Base-by-base conservation (phyloP, 2,797 vertebrate genomes). In the Lepus oiostolus region DNA sequence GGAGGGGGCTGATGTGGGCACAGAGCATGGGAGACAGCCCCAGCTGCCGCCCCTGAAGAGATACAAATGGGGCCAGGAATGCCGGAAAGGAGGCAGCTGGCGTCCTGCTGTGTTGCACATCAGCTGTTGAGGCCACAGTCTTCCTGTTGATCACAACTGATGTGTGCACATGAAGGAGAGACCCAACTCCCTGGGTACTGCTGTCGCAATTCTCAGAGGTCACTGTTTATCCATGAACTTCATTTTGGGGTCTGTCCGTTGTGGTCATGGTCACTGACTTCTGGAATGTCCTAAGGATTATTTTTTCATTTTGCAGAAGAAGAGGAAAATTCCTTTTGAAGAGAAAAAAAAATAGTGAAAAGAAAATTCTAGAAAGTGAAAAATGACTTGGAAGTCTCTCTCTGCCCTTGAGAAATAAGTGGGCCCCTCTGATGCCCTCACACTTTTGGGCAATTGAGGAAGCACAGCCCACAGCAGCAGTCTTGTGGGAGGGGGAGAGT, bases 351-450 rank as follows among this genome's bases (percentile, higher is more conserved):
- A 47, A 32, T 38, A 16, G 47, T 63, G 65, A 67, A 60, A 67
- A 79, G 52, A 90, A 83, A 82, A 82, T 72, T 83, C 70, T 77
- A 83, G 63, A 24, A 77, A 82, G 17, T 82, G 16, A 24, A n/a
- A 95, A 87, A 32, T 77, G 47, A 71, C 54, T 54, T 12, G 24
- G 54, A 95, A 93, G 83, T 5, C 70, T 70, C 30, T 5, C 70
- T 70, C 30, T 50, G 5, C 21, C 16, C 71, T 86, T 67, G 88
- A n/a, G 54, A 71, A 81, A 35, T 75, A 82, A 60, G 52, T 28
- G 58, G 17, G 28, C 4, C 19, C 87, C 11, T 71, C 47, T 50
- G 70, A 26, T 65, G 70, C 76, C 79, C 8, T 67, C 79, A 72
- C 68, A 81, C 38, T 80, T 93, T 54, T 81, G 62, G 94, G 63